A percentile compares a stretch with the other conserved stretches of the same genome.
Conservation (phyloP, 2,113 vertebrate species). For the Plestiodon gilberti region DNA sequence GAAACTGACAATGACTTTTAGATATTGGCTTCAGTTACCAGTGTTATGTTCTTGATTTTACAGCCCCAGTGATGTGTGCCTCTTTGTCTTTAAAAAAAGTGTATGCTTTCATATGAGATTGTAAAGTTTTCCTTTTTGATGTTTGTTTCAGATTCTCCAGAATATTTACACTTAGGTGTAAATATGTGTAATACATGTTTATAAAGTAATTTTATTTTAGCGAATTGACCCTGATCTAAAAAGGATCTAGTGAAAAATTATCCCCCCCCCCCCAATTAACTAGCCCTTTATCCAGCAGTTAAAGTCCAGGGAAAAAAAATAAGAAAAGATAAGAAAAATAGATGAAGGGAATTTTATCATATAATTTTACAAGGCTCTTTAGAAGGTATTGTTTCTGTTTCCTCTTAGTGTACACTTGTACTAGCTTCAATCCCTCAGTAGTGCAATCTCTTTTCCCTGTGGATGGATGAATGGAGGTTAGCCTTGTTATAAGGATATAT, state of each 20-base stretch:
- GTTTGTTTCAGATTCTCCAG: neutral
- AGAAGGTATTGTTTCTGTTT: neutral
- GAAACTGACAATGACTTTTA: neutral
- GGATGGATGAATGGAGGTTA: neutral
- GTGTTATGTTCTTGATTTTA: neutral
- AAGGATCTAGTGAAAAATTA: neutral
- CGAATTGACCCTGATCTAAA: neutral
- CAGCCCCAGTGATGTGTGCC: neutral
- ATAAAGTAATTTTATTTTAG: neutral
- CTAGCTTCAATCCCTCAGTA: neutral
- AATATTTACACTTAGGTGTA: neutral
- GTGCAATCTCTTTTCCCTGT: neutral
- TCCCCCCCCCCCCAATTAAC: neutral
- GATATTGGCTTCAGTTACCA: neutral
- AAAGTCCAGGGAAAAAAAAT: neutral
- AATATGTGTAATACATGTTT: neutral
- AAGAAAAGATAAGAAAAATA: neutral
- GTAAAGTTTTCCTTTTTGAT: neutral
- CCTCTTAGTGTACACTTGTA: neutral
- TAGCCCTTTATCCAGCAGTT: neutral
- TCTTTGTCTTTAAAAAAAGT: neutral
- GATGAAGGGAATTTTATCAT: neutral
- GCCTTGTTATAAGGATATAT: neutral
- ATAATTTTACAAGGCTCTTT: neutral
- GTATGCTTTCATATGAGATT: neutral